Evolutionary conservation across 2,888 invertebrate genomes (phyloP), one percentile per base, ranked within the genome.

Genomic region (Microplitis deprimator): DNA sequence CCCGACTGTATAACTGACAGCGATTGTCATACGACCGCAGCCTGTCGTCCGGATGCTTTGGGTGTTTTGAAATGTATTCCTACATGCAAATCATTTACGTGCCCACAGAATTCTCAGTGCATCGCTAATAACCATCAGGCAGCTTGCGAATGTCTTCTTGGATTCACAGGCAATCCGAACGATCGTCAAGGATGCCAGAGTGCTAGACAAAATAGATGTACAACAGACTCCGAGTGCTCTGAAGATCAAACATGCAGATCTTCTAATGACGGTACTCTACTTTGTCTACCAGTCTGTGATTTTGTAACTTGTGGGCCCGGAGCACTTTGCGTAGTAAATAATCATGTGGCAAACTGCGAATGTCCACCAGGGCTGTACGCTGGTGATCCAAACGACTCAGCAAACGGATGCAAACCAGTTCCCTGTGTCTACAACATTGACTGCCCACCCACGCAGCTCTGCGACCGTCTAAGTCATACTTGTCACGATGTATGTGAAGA

Each of bases 141-240:
- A 65, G 93, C 93, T 85, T 98, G 98, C 87, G 94, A 96, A 85
- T 98, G 98, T 87, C 91, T 95, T 17, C 91, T 93, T 61, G 97
- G 96, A 4, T 98, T 93, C 89, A 93, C 94, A 10, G 98, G 98
- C 60, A 97, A 98, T 91, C 96, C 97, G 17, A 96, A 96, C 85
- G 96, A 97, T 86, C 93, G 97, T 38, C 94, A 94, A 81, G 97
- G 97, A n/a, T 97, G 97, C 85, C 92, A 93, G 83, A 92, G 93
- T 13, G 89, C 94, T 1, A 91, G 93, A 16, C 94, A 93, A 87
- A 94, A 96, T 84, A 93, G 94, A 87, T 97, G 97, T 85, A 91
- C 91, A 13, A 93, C 94, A 64, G 95, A 96, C 89, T 94, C 93
- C 50, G 95, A 97, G 88, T 97, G 97, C 85, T 91, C 94, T 41